Conservation (phyloP, 2,888 invertebrate genomes). For the Stenichneumon culpator region DNA sequence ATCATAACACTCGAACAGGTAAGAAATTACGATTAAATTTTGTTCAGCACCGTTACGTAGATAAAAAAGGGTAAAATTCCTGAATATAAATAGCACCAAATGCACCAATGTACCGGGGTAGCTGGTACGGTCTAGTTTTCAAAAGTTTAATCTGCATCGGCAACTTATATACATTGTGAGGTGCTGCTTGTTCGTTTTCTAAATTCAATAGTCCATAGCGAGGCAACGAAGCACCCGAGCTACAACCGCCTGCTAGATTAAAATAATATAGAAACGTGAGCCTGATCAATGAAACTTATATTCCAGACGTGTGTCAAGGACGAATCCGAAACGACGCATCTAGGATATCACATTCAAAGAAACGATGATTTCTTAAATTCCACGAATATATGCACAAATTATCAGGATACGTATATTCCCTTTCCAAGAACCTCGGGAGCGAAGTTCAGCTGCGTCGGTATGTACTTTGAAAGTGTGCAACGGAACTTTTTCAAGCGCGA, state of each 20-base stretch:
- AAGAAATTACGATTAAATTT: conserved; percentile 69
- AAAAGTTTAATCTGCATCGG: too few species aligned
- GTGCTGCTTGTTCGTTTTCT: too few species aligned
- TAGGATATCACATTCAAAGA: conserved; percentile 81
- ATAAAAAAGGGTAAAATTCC: not conserved
- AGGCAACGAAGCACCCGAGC: too few species aligned
- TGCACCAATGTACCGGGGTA: too few species aligned
- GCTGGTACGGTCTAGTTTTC: too few species aligned
- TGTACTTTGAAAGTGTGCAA: conserved; percentile 67
- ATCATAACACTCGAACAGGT: conserved; percentile 88
- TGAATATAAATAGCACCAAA: too few species aligned
- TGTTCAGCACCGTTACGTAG: not conserved
- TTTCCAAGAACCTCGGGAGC: conserved; percentile 98
- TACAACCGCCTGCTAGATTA: too few species aligned
- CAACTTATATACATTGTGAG: too few species aligned
- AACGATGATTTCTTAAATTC: conserved; percentile 81
- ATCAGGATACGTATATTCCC: conserved; percentile 93
- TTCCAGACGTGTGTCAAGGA: conserved; percentile 81
- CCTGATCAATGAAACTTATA: not conserved
- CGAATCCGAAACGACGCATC: conserved; percentile 80
- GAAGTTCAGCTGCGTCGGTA: conserved; percentile 95
- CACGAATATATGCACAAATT: conserved; percentile 81
- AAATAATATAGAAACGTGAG: not conserved
- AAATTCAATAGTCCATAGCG: too few species aligned
- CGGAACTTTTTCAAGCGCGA: not conserved